These are phyloP conservation scores for Emmelina monodactyla DNA, from an alignment of 2,888 invertebrate genomes.

Conservation along the genomic window DNA sequence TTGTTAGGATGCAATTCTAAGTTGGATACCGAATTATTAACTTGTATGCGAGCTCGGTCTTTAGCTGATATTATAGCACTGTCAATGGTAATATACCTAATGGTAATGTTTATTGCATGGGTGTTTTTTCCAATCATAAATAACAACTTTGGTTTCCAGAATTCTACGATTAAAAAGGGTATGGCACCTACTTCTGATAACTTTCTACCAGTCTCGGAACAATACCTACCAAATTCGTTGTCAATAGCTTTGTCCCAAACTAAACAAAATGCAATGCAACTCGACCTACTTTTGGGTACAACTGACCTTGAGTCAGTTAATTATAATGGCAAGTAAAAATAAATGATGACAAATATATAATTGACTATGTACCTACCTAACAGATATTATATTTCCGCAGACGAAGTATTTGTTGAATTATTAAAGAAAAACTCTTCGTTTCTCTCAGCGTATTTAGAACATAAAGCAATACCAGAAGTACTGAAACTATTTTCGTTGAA, in stretches of 20 bases:
- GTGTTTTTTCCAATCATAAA: background rate
- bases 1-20: constrained; percentile 58
- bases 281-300: constrained; percentile 73
- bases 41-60: constrained; percentile 70
- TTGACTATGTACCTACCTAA: background rate
- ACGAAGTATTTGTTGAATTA: constrained; percentile 67
- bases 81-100: constrained; percentile 32
- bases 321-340: constrained; percentile 41
- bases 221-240: constrained; percentile 67
- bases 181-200: constrained; percentile 71
- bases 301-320: constrained; percentile 72
- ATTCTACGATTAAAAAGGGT: constrained; percentile 16
- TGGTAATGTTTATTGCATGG: no score
- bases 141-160: constrained; percentile 4
- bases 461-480: constrained; percentile 66
- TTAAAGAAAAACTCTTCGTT: constrained; percentile 60
- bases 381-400: constrained; percentile 25
- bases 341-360: background rate
- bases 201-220: constrained; percentile 67
- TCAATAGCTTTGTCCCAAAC: constrained; percentile 58
- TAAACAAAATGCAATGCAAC: constrained; percentile 56
- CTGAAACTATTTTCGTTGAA: constrained; percentile 43
- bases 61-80: constrained; percentile 65
- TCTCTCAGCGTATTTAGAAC: constrained; percentile 65
- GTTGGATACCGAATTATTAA: constrained; percentile 58